Base-by-base conservation (phyloP, 2,113 vertebrate species). In the Rhizomys pruinosus region DNA sequence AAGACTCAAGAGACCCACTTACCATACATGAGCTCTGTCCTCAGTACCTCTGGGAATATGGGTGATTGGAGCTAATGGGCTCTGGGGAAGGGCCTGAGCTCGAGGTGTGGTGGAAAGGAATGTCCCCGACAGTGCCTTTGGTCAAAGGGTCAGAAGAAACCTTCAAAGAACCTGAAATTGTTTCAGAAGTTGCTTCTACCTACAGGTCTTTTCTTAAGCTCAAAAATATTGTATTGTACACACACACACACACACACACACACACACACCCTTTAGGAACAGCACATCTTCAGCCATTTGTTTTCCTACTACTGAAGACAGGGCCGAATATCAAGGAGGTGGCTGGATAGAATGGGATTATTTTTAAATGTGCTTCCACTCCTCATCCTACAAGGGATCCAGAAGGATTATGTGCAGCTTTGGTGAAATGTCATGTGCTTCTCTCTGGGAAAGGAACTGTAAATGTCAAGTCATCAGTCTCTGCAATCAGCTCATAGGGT, bases 401-500 rank as follows among this genome's bases (percentile, higher is more conserved):
- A 92, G 87, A 85, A 85, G 85, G 96, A 95, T 95, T 97, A 97
- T 11, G 66, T 66, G 89, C 34, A 84, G 94, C 84, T 94, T 96
- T 95, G 34, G 10, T 89, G 93, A 97, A 95, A 96, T 91, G 94
- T 93, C 95, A 95, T 84, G n/a, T 59, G 79, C 64, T 93, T 57
- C 92, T 97, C 92, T 84, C 90, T 89, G 90, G 93, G 93, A 96
- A 93, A 77, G 79, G 93, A 92, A 96, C 79, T 92, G 95, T 93
- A 95, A 96, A 96, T 97, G 96, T 94, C 96, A 97, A 84, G 47
- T 22, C 91, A 71, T 93, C 79, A 25, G 92, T 95, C 94, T 95
- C 90, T 1, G 61, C 39, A 77, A 86, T 89, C 68, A 78, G 66
- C 73, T 87, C 68, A 78, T 42, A 44, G 47, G 90, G 69, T n/a